These are phyloP conservation scores for Poecile atricapillus DNA, from an alignment of 2,113 vertebrate species.

Conservation along the genomic window DNA sequence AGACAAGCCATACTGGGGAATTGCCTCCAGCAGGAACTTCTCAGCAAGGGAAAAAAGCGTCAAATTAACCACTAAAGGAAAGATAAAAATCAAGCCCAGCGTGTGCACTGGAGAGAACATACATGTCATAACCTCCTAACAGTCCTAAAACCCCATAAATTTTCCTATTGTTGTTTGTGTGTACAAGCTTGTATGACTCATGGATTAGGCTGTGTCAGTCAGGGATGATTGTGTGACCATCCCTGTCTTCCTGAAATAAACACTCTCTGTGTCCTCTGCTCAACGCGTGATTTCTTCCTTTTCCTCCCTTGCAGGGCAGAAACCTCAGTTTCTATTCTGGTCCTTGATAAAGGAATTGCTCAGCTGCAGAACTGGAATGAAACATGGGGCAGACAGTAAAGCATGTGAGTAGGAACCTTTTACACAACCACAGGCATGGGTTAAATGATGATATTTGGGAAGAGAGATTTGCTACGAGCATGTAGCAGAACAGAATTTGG, in stretches of 20 bases:
- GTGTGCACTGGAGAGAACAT: not conserved
- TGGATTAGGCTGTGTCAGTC: not conserved
- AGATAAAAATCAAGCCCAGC: not conserved
- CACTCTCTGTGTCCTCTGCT: not conserved
- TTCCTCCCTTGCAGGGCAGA: not conserved
- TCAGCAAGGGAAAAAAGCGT: not conserved
- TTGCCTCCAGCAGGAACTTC: not conserved
- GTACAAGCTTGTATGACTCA: slow-evolving; percentile 12
- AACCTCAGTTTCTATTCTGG: slow-evolving; percentile 24
- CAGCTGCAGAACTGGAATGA: not conserved
- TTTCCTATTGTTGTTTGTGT: slow-evolving; percentile 3
- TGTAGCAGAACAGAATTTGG: not conserved
- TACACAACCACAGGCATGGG: not conserved
- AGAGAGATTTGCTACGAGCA: not conserved
- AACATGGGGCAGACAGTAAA: not conserved
- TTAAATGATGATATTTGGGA: not conserved
- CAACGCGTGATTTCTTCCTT: not conserved
- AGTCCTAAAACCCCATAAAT: not conserved
- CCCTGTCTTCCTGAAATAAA: not conserved
- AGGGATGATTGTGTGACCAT: not conserved
- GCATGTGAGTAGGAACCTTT: not conserved
- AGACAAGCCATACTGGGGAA: not conserved
- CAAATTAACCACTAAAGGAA: not conserved
- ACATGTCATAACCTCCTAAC: not conserved
- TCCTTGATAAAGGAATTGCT: slow-evolving; percentile 8